Conservation (phyloP, 2,113 vertebrate species). For the human (Homo sapiens) region DNA sequence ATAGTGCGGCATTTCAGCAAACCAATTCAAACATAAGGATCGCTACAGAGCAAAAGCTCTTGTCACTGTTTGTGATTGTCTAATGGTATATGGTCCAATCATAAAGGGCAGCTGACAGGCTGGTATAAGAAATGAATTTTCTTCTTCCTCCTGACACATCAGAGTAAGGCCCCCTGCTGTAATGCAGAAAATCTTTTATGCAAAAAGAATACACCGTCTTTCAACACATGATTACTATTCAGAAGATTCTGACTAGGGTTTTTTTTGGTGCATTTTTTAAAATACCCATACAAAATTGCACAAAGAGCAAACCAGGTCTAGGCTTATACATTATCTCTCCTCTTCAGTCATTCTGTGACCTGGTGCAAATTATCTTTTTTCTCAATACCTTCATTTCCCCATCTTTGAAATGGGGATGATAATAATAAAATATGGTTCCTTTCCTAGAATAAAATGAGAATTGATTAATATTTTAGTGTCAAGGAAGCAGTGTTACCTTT, state of each 20-base stretch:
- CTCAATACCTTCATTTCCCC: constrained; percentile 29
- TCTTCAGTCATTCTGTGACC: background rate
- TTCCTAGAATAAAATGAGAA: constrained; percentile 13
- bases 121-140: constrained; percentile 85
- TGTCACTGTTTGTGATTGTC: constrained; percentile 83
- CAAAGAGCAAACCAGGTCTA: constrained; percentile 68
- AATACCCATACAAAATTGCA: constrained; percentile 73
- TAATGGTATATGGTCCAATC: constrained; percentile 83
- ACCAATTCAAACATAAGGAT: constrained; percentile 81
- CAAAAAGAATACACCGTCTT: constrained; percentile 86
- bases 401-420: constrained; percentile 70
- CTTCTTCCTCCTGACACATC: constrained; percentile 85
- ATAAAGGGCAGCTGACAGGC: constrained; percentile 86
- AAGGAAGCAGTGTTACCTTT: background rate
- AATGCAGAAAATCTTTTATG: constrained; percentile 88
- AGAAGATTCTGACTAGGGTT: constrained; percentile 75
- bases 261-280: constrained; percentile 58
- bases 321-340: background rate
- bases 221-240: constrained; percentile 81
- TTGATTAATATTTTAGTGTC: background rate
- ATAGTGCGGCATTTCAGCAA: constrained; percentile 78
- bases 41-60: constrained; percentile 82
- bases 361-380: background rate
- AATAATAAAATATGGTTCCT: constrained; percentile 7
- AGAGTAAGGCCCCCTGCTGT: constrained; percentile 85